Evolutionary conservation across 2,888 invertebrate genomes (phyloP).

Genomic region (Tenthredo scrophulariae): DNA sequence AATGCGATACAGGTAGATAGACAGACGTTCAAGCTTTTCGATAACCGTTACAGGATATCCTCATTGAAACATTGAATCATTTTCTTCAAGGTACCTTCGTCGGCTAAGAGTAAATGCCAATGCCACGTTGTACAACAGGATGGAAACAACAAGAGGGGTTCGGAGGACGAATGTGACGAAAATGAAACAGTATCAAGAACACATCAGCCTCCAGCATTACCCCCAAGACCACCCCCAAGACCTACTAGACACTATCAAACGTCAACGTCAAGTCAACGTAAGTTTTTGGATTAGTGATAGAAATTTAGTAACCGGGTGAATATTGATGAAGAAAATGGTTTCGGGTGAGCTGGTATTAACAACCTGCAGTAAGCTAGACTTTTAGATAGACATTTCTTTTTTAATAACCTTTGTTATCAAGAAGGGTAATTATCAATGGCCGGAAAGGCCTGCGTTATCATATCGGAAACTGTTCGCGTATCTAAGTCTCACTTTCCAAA

Average conservation of each 20-base stretch:
- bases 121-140: conserved; percentile 73
- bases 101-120: conserved; percentile 72
- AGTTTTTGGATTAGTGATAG: conserved; percentile 59
- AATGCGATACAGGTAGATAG: conserved; percentile 70
- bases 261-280: conserved; percentile 70
- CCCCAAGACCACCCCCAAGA: conserved; percentile 75
- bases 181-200: conserved; percentile 71
- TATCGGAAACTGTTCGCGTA: background rate
- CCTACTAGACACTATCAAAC: conserved; percentile 74
- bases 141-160: conserved; percentile 61
- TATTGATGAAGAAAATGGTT: background rate
- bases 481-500: background rate
- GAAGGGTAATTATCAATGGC: conserved; percentile 5
- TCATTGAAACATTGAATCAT: background rate
- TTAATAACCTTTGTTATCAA: conserved; percentile 2
- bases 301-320: background rate
- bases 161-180: conserved; percentile 70
- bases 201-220: conserved; percentile 75
- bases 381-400: too few species aligned
- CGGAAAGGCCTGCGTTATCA: conserved; percentile 14
- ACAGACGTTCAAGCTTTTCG: background rate
- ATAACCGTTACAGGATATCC: background rate
- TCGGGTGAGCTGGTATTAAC: background rate
- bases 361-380: background rate
- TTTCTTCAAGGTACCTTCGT: conserved; percentile 61